A percentile compares a stretch with the other conserved stretches of the same genome.
These are phyloP conservation scores for Platichthys flesus DNA, from an alignment of 2,113 vertebrate species.

Conservation along the genomic window DNA sequence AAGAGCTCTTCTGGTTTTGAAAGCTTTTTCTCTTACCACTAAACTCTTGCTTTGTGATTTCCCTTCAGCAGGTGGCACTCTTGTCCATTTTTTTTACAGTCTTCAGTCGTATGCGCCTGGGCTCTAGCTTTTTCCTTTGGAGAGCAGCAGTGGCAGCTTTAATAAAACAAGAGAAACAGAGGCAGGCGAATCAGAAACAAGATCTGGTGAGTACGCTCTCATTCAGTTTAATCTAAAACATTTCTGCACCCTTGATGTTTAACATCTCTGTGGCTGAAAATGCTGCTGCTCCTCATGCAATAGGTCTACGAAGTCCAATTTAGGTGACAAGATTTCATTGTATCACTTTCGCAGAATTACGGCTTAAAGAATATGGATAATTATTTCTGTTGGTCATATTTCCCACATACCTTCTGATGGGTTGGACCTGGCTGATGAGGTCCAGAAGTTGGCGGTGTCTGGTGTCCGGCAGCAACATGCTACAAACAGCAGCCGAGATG, in stretches of 20 bases:
- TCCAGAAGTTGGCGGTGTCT: constrained; percentile 63
- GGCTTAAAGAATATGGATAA: not conserved
- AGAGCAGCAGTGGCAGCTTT: constrained; percentile 13
- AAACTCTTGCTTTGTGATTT: not conserved
- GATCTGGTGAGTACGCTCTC: not conserved
- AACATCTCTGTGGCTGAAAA: not conserved
- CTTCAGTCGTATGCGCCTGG: not conserved
- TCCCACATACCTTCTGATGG: constrained; percentile 50
- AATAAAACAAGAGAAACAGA: not conserved
- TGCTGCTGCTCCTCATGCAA: not conserved
- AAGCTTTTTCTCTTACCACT: not conserved
- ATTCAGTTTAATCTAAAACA: not conserved
- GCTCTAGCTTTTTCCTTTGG: not conserved
- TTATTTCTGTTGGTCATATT: not conserved
- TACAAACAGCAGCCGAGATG: constrained; percentile 39
- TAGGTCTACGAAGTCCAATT: not conserved
- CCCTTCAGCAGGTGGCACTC: constrained; percentile 53
- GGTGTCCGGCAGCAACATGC: constrained; percentile 67
- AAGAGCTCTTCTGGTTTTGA: not conserved
- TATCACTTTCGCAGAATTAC: not conserved
- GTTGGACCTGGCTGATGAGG: constrained; percentile 54
- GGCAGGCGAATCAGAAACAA: not conserved
- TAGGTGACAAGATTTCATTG: not conserved
- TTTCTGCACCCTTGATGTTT: not conserved
- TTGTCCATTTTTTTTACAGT: constrained; percentile 12